These are phyloP conservation scores for Notolabrus celidotus DNA, from an alignment of 2,797 vertebrate genomes.

Conservation along the genomic window DNA sequence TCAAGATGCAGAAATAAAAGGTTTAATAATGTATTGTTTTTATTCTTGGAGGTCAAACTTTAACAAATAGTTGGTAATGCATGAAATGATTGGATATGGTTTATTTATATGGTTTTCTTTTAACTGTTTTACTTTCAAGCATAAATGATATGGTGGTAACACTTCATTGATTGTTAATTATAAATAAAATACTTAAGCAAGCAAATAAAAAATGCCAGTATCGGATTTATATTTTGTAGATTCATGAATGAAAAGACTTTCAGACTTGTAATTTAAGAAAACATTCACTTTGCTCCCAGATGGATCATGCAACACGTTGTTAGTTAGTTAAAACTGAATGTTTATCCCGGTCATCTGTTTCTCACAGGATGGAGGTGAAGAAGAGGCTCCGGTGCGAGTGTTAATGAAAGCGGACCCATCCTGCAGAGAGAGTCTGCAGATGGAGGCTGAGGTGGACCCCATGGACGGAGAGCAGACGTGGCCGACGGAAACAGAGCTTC, in stretches of 20 bases:
- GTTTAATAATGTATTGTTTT: not conserved
- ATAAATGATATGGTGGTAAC: too few species aligned
- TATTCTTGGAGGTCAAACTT: not conserved
- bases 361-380: constrained; percentile 82
- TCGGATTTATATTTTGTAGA: not conserved
- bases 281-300: too few species aligned
- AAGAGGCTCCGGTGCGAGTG: constrained; percentile 85
- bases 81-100: not conserved
- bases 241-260: too few species aligned
- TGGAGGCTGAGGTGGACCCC: constrained; percentile 93
- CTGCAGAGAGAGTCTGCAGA: constrained; percentile 88
- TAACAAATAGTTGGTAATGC: not conserved
- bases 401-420: constrained; percentile 91
- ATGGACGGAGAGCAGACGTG: constrained; percentile 99
- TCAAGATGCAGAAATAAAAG: not conserved
- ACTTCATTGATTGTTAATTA: not conserved
- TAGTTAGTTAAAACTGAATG: not conserved
- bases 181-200: not conserved
- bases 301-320: too few species aligned
- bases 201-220: not conserved
- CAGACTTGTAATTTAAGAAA: too few species aligned
- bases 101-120: not conserved
- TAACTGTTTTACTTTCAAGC: too few species aligned
- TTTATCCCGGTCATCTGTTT: constrained; percentile 19
- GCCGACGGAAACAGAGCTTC: constrained; percentile 95